These are phyloP conservation scores for Matsumyia berberina DNA, from an alignment of 2,888 invertebrate species.

Conservation along the genomic window DNA sequence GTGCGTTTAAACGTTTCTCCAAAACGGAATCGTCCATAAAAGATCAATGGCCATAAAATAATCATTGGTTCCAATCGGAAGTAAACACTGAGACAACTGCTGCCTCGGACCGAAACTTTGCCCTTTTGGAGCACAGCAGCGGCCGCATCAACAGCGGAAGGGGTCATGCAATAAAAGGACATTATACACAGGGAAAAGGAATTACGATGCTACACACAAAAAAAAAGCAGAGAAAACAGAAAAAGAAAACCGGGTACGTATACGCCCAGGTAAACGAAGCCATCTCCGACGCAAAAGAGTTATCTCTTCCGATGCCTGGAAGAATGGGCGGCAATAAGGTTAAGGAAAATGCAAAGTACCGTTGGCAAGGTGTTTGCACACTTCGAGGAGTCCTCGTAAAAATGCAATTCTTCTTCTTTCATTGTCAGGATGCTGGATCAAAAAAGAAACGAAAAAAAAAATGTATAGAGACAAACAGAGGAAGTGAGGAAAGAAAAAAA, in stretches of 20 bases:
- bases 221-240: background rate
- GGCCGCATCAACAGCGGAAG: constrained; percentile 47
- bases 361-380: constrained; percentile 73
- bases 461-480: constrained; percentile 60
- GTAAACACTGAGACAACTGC: constrained; percentile 76
- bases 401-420: constrained; percentile 76
- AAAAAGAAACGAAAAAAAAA: constrained; percentile 5
- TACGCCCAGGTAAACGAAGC: constrained; percentile 62
- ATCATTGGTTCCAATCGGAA: constrained; percentile 77
- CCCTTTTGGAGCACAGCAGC: constrained; percentile 31
- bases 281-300: constrained; percentile 67
- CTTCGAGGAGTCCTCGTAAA: constrained; percentile 73
- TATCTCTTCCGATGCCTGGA: constrained; percentile 63
- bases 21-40: constrained; percentile 77
- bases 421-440: constrained; percentile 72
- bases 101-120: constrained; percentile 71
- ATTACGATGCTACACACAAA: constrained; percentile 47
- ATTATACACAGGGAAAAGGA: constrained; percentile 71
- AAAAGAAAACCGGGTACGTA: background rate
- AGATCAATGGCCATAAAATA: constrained; percentile 78
- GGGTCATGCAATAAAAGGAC: constrained; percentile 74
- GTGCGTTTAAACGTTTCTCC: constrained; percentile 76
- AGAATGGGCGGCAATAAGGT: constrained; percentile 67
- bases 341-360: constrained; percentile 74
- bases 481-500: constrained; percentile 35